Evolutionary conservation across 1,140 invertebrate species (phyloP), one percentile per base, ranked within the genome.

Genomic region (Scaptomyza graminum): DNA sequence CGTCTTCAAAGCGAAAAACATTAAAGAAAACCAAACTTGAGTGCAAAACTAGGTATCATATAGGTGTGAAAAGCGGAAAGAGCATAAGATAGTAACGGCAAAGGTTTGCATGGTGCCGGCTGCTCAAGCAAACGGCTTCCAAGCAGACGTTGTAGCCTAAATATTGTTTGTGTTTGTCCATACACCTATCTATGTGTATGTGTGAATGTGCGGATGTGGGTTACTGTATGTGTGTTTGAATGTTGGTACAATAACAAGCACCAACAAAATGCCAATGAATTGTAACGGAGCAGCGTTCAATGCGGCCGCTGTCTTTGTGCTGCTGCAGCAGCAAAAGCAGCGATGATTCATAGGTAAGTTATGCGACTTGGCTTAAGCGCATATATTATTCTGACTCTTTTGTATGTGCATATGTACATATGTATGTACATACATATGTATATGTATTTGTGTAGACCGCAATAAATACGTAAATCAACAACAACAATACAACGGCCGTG

Each of bases 301-400:
- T 68, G 70, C 51, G 57, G 66, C 51, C 57, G 71, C 65, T 57
- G 65, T 46, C 65, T 74, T 74, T 74, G 71, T 68, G 69, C 65
- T 67, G 76, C 70, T 51, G 69, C 63, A 62, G 59, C 66, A 68
- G 44, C 73, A 69, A 16, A 72, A 60, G 57, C 67, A 67, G 74
- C 82, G 82, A 85, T 85, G 81, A 85, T 77, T 85, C 81, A 85
- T 79, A 87, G 69, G 82, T 81, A 6, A 87, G 77, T 54, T 64
- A 59, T 72, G 63, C 59, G 55, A 43, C 55, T 16, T 16, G 57
- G 28, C 57, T 59, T 55, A 44, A 64, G 51, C n/a, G 13, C 44
- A 43, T 50, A 34, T 64, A 49, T 46, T 9, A 5, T 56, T 47
- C 16, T 46, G 9, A 12, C 5, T 52, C 4, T 59, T 18, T 43